These are phyloP conservation scores for Coelopa pilipes DNA, from an alignment of 2,888 invertebrate genomes.

Conservation along the genomic window DNA sequence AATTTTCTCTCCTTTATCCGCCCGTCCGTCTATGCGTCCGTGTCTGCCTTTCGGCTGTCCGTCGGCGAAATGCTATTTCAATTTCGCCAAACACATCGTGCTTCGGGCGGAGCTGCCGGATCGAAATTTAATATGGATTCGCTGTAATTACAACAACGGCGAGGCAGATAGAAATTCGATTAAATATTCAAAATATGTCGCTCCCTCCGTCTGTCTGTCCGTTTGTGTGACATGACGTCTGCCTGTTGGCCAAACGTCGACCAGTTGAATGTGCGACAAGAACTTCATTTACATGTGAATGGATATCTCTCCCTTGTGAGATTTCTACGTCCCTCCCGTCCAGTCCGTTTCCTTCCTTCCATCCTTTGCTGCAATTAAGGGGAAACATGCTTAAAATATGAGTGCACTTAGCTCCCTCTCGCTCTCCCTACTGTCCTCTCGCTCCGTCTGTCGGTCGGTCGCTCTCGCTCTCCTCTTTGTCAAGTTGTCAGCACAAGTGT, in stretches of 20 bases:
- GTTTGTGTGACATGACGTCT: too few relatives aligned
- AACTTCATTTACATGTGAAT: too few relatives aligned
- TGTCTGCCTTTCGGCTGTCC: not conserved
- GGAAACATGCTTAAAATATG: too few relatives aligned
- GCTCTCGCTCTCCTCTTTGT: constrained; percentile 29
- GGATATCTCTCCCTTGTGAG: too few relatives aligned
- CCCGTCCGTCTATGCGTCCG: too few relatives aligned
- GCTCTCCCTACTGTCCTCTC: not conserved
- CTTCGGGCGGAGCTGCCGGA: not conserved
- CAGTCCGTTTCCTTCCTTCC: not conserved
- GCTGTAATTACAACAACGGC: constrained; percentile 32
- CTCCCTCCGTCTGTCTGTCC: too few relatives aligned
- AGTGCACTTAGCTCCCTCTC: not conserved
- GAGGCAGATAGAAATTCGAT: constrained; percentile 16
- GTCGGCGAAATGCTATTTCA: not conserved
- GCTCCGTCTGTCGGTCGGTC: not conserved
- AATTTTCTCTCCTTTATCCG: too few relatives aligned
- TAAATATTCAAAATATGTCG: not conserved
- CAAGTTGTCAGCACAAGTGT: constrained; percentile 36
- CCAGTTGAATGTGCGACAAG: too few relatives aligned
- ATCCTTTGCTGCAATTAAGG: not conserved
- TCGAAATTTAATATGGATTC: constrained; percentile 18
- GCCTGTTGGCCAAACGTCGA: too few relatives aligned
- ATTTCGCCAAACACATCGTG: not conserved
- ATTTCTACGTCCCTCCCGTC: not conserved